Base-by-base conservation (phyloP, 2,113 vertebrate genomes). In the Scomber scombrus region DNA sequence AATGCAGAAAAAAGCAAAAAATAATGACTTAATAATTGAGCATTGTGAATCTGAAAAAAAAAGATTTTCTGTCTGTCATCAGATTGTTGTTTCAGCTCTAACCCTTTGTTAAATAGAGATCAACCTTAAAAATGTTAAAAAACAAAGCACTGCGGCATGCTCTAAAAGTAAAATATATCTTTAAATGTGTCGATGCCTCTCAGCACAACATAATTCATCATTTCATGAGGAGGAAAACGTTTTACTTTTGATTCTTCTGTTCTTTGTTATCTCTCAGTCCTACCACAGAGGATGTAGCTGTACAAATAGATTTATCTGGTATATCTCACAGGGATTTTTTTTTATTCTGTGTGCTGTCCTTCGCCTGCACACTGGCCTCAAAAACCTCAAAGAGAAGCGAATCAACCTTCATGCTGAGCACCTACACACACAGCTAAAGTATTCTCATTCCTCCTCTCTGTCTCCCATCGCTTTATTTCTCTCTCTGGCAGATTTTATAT, bases 391-490 rank as follows among this genome's bases (percentile, higher is more conserved):
- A 86, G 64, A 71, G 60, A 77, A 84, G 76, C 75, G 56, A 75
- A 81, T 50, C 69, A 70, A 79, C 73, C 69, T 85, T 88, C 73
- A 81, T 80, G 26, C 71, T n/a, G 29, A 81, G 82, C 75, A 84
- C 77, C 83, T 88, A 82, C 87, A 81, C 81, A 79, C 47, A 62
- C 19, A 77, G 63, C 63, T 72, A 5, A 73, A 71, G 54, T 45
- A 69, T 71, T 75, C 55, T 19, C 21, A 40, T 26, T 49, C 70
- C 70, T 82, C 45, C 46, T 62, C 40, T 16, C 49, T 10, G 45
- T 10, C 16, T 54, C 13, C 19, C 0, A 23, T 61, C 54, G 31
- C n/a, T 29, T 63, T 63, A 23, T 76, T 62, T 67, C 55, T 71
- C 63, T 78, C 72, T 29, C 56, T 73, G 6, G 52, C 40, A 57